phyloP scores from a whole-genome alignment of 2,797 vertebrate genomes.

The Botia almorhae region DNA sequence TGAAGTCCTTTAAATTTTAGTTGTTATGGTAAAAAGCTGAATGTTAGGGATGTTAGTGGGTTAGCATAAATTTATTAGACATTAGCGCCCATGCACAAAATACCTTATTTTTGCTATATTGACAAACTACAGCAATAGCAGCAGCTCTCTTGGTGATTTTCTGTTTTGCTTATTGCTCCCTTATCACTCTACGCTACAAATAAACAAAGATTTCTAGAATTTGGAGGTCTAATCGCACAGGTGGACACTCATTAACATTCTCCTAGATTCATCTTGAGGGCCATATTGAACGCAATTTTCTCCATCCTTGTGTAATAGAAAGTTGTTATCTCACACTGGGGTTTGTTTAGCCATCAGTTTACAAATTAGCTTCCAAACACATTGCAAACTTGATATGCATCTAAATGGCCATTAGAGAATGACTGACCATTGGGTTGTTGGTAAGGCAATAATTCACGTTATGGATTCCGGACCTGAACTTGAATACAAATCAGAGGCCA shows the following conservation, averaged over 20 bases:
- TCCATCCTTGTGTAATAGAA: conserved; percentile 23
- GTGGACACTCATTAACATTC: conserved; percentile 35
- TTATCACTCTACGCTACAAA: neutral
- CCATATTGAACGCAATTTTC: conserved; percentile 26
- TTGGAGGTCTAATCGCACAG: conserved; percentile 8
- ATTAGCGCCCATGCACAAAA: conserved; percentile 44
- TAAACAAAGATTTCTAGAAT: neutral
- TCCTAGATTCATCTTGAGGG: conserved; percentile 19
- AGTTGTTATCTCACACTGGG: conserved; percentile 14
- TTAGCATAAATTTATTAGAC: too few relatives aligned
- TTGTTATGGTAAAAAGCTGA: neutral
- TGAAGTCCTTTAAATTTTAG: neutral
- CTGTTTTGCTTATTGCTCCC: conserved; percentile 2
- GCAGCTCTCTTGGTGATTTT: conserved; percentile 2
- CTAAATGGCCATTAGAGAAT: conserved; percentile 43
- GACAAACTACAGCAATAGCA: conserved; percentile 48
- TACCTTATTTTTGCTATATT: conserved; percentile 29
- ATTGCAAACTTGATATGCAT: conserved; percentile 34
- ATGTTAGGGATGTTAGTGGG: too few relatives aligned
- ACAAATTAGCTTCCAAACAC: conserved; percentile 45
- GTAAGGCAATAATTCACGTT: conserved; percentile 37
- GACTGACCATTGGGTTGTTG: conserved; percentile 25
- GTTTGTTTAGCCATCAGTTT: conserved; percentile 30
- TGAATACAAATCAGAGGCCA: conserved; percentile 51
- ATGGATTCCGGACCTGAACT: conserved; percentile 29